Conservation (phyloP, 1,140 invertebrate species). For the Drosophila bocqueti region DNA sequence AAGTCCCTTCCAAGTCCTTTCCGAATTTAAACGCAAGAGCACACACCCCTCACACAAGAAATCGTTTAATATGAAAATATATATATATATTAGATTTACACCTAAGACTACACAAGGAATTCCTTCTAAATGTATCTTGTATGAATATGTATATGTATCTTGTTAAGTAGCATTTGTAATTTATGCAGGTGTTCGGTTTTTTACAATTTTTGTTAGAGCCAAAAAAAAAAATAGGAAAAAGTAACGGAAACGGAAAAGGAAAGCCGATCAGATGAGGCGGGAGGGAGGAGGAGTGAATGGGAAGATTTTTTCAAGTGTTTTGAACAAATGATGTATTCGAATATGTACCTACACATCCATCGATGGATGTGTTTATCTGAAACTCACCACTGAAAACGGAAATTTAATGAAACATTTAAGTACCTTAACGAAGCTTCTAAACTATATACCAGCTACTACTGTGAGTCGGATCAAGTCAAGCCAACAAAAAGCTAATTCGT, state of each 20-base stretch:
- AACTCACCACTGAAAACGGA: slow-evolving; percentile 72
- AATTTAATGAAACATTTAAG: slow-evolving; percentile 77
- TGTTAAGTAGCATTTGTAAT: slow-evolving; percentile 51
- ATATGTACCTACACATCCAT: slow-evolving; percentile 64
- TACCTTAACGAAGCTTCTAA: slow-evolving; percentile 74
- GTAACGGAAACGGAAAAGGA: background rate
- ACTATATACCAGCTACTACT: slow-evolving; percentile 44
- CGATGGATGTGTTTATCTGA: slow-evolving; percentile 53
- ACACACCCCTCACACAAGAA: slow-evolving; percentile 4
- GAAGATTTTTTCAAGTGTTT: slow-evolving; percentile 37
- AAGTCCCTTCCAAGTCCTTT: background rate
- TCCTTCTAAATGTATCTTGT: slow-evolving; percentile 38
- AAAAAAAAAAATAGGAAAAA: background rate
- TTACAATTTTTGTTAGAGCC: slow-evolving; percentile 22
- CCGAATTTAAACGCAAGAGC: slow-evolving; percentile 19
- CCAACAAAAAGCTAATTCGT: slow-evolving; percentile 10
- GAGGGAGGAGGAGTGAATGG: background rate
- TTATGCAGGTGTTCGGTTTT: slow-evolving; percentile 21
- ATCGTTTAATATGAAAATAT: slow-evolving; percentile 18
- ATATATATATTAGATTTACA: slow-evolving; percentile 4
- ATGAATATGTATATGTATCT: slow-evolving; percentile 10
- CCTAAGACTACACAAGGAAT: slow-evolving; percentile 5
- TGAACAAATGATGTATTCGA: slow-evolving; percentile 49
- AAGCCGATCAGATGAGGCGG: background rate
- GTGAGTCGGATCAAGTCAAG: slow-evolving; percentile 29